Base-by-base conservation (phyloP, 1,140 invertebrate species). In the Tetranychus cinnabarinus region DNA sequence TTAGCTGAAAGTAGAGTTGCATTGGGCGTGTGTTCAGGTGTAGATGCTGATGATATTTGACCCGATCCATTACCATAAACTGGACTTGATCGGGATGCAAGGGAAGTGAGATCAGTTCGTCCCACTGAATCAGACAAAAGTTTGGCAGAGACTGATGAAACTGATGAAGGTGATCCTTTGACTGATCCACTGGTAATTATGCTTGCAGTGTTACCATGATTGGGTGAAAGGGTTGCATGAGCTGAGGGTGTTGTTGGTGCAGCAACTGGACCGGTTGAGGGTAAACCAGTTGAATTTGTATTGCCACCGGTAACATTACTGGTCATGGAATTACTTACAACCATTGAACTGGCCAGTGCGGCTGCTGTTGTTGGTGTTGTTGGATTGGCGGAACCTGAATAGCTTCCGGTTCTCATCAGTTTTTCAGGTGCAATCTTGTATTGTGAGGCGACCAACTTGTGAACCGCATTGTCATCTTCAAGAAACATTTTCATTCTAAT, bases 401-500 rank as follows among this genome's bases (percentile, higher is more conserved):
- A 90, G 72, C 86, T 87, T 69, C 87, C 86, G 61, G 87, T 92
- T 70, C 88, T 79, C 88, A 92, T 91, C 31, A 92, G 76, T 71
- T 93, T 90, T 73, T 96, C 90, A 7, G 90, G 88, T 2, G 89
- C 88, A 48, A 95, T 96, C 77, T 93, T 95, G 74, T 95, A 97
- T 75, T 96, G 93, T 60, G 86, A 91, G 56, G 90, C 90, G 3
- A 96, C 90, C 62, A 96, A 73, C 71, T 93, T 93, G 70, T 93
- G 88, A 2, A 96, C 89, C 3, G 92, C 90, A 68, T 96, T 92
- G 64, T 95, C 88, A 70, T 96, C 89, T 72, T 95, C 89, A 55
- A 96, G 75, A 73, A 96, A 97, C 83, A 96, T 90, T 72, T 93
- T 91, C 91, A 97, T 97, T 58, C 91, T 78, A 61, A 97, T 95